Percentiles rank a stretch among this genome's conserved stretches.
Conservation (phyloP, 23 tunicate species). For the Aplidium turbinatum region DNA sequence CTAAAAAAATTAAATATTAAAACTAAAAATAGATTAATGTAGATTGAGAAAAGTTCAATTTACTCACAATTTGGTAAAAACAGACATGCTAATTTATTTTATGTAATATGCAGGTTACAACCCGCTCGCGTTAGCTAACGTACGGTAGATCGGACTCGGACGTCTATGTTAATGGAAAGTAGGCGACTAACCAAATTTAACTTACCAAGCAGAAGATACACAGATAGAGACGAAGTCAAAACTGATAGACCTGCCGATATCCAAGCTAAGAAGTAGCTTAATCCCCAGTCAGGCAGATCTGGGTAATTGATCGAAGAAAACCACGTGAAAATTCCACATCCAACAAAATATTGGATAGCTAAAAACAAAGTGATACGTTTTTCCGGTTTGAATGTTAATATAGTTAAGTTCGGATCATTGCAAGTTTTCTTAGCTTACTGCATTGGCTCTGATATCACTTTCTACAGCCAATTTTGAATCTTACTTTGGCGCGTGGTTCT, state of each 20-base stretch:
- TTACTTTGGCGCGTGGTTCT: too few relatives aligned
- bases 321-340: constrained; percentile 3
- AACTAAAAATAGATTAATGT: too few relatives aligned
- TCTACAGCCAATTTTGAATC: too few relatives aligned
- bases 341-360: constrained; percentile 16
- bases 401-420: neutral
- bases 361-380: constrained; percentile 15
- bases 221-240: neutral
- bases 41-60: too few relatives aligned
- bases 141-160: too few relatives aligned
- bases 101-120: too few relatives aligned
- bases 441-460: neutral
- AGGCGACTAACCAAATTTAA: too few relatives aligned
- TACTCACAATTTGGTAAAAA: too few relatives aligned
- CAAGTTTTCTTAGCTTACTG: neutral
- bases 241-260: neutral
- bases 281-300: constrained; percentile 14
- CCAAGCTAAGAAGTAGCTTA: constrained; percentile 21
- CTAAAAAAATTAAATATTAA: too few relatives aligned
- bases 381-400: too few relatives aligned
- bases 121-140: too few relatives aligned
- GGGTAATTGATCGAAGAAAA: neutral
- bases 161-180: too few relatives aligned
- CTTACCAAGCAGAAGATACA: constrained; percentile 14
- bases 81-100: neutral